Conservation (phyloP, 2,113 vertebrate species). For the Dipodomys ordii region DNA sequence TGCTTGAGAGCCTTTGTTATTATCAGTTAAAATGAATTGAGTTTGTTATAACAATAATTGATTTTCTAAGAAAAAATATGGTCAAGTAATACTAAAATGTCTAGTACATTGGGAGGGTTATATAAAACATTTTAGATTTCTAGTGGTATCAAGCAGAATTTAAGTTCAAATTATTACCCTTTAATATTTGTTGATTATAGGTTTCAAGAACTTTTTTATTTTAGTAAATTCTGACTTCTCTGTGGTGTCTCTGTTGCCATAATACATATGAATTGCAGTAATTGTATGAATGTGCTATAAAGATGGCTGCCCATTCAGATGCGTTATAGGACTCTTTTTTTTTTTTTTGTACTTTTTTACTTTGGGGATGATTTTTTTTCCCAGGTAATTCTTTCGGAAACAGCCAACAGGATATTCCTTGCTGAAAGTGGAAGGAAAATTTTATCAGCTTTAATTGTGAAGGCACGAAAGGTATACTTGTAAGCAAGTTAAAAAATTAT, state of each 20-base stretch:
- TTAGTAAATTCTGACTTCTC: not conserved
- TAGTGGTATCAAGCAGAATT: slow-evolving; percentile 50
- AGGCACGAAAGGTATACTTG: slow-evolving; percentile 93
- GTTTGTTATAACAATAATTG: not conserved
- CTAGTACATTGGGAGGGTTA: not conserved
- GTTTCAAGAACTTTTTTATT: not conserved
- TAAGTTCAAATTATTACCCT: slow-evolving; percentile 25
- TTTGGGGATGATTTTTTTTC: slow-evolving; percentile 65
- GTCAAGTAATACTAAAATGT: slow-evolving; percentile 29
- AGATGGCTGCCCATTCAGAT: not conserved
- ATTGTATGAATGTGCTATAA: not conserved
- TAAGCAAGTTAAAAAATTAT: slow-evolving; percentile 39
- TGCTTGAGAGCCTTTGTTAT: not conserved
- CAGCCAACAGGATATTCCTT: slow-evolving; percentile 93
- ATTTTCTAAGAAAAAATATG: slow-evolving; percentile 46
- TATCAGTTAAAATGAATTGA: not conserved
- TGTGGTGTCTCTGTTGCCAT: not conserved
- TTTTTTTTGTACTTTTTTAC: not conserved
- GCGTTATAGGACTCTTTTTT: not conserved
- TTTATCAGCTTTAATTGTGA: slow-evolving; percentile 94
- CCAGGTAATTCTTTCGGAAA: slow-evolving; percentile 95
- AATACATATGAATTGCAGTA: too few relatives aligned
- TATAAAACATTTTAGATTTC: slow-evolving; percentile 43
- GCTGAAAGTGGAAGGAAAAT: slow-evolving; percentile 95
- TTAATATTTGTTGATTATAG: slow-evolving; percentile 22